Base-by-base conservation (phyloP, 1,140 invertebrate species). In the Bombus picipes region DNA sequence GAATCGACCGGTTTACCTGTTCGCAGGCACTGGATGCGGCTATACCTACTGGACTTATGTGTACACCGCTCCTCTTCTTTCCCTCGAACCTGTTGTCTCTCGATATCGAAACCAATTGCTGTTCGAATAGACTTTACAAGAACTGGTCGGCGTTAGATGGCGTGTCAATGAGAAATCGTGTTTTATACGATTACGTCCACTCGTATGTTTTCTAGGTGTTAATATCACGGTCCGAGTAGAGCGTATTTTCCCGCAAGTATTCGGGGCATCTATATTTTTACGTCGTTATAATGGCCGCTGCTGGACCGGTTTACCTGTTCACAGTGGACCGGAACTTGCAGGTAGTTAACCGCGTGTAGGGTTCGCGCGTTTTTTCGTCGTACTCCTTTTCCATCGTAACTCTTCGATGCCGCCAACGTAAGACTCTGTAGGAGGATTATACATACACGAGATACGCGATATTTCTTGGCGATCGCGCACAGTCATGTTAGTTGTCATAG, bases 1-100 rank as follows among this genome's bases (percentile, higher is more conserved):
- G 84, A 88, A 92, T 92, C 80, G 88, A 92, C 91, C 90, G 89
- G 92, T 93, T 92, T 92, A 89, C 86, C 87, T 92, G 87, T 89
- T 85, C 81, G 75, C 81, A 74, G 87, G 90, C 84, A 88, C 86
- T 86, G 86, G 72, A 85, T 85, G 87, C 43, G 73, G 43, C 53
- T 88, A 73, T 81, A 86, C 79, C 71, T 71, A 87, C 83, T 12
- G 43, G 57, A 72, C 77, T 76, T 79, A 39, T 75, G 75, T 75
- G 82, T 71, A 39, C 77, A 70, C 74, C 70, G 72, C 70, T 82
- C 59, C 71, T 73, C 59, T 88, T 87, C 70, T 59, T 75, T 59
- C 57, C 41, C 41, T 80, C 47, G 47, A 57, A n/a, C 39, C 32
- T 59, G 25, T 43, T 75, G 6, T 62, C 13, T 15, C 41, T 66